phyloP scores from a whole-genome alignment of 2,113 vertebrate genomes.

The Mirza zaza region DNA sequence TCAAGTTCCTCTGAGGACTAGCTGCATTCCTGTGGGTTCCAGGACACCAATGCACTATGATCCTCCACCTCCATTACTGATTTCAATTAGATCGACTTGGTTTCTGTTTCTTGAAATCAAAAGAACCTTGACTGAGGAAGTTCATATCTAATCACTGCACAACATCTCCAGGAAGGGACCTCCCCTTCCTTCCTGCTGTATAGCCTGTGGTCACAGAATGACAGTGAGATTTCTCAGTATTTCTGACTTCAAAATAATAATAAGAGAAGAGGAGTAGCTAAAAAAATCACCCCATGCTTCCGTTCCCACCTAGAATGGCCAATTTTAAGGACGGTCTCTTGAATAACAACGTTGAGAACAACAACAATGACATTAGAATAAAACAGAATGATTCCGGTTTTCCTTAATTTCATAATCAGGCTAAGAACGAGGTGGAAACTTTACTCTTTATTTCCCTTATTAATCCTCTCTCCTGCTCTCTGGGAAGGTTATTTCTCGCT shows the following conservation, averaged over 20 bases:
- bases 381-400: not conserved
- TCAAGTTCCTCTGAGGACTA: not conserved
- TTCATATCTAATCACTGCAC: not conserved
- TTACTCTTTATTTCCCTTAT: not conserved
- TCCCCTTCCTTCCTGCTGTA: not conserved
- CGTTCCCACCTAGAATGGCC: not conserved
- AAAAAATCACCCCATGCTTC: not conserved
- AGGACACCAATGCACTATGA: not conserved
- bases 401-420: not conserved
- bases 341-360: not conserved
- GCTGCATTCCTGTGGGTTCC: not conserved
- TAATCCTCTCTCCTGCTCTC: not conserved
- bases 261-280: not conserved
- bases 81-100: not conserved
- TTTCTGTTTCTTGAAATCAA: conserved; percentile 58
- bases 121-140: conserved; percentile 34
- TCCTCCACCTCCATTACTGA: not conserved
- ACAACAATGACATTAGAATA: not conserved
- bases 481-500: not conserved
- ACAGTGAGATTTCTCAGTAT: not conserved
- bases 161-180: conserved; percentile 41
- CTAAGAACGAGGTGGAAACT: not conserved
- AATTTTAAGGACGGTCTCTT: not conserved
- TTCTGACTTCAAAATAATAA: not conserved
- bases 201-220: not conserved